Base-by-base conservation (phyloP, 2,888 invertebrate species). In the Drosophila fungiperda region DNA sequence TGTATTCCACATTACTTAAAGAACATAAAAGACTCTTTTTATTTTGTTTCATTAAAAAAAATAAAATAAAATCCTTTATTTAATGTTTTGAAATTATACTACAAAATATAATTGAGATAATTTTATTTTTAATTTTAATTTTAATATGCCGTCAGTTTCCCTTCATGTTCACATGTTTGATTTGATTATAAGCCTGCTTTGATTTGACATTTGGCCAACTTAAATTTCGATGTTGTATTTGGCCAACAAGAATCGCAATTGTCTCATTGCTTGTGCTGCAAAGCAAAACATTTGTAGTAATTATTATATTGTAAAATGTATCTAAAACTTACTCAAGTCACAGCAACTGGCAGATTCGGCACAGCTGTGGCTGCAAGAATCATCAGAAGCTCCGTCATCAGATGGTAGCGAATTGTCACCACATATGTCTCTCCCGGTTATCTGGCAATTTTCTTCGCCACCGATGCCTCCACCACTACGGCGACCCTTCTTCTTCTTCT, bases 231-330 rank as follows among this genome's bases (percentile, higher is more conserved):
- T 90, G 60, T 91, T 90, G 83, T 93, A 92, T 71, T 92, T 93
- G 80, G 89, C 73, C 69, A 92, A 76, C 58, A 93, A 80, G 57
- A 90, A 84, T 72, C 87, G 91, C 83, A 92, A 70, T 82, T 93
- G 91, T 68, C 92, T 80, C 58, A 92, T 80, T 53, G 93, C 93
- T 74, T 90, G 92, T 7, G 92, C 92, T 92, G 80, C 26, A 89
- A 84, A 55, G 33, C 26, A 40, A 6, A 23, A 45, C 2, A 15
- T 20, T 15, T 2, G 6, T 12, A 1, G 7, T 23, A 7, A 26
- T 29, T 55, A 2, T 0, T 8, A 5, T 12, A 5, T 11, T 2
- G 40, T 20, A 1, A 17, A 40, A 45, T 20, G 12, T 23, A 8
- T 20, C 15, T 1, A 23, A 2, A 0, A 50, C 82, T 76, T 17